Evolutionary conservation across 2,797 vertebrate species (phyloP).

Genomic region (Pipistrellus pipistrellus): DNA sequence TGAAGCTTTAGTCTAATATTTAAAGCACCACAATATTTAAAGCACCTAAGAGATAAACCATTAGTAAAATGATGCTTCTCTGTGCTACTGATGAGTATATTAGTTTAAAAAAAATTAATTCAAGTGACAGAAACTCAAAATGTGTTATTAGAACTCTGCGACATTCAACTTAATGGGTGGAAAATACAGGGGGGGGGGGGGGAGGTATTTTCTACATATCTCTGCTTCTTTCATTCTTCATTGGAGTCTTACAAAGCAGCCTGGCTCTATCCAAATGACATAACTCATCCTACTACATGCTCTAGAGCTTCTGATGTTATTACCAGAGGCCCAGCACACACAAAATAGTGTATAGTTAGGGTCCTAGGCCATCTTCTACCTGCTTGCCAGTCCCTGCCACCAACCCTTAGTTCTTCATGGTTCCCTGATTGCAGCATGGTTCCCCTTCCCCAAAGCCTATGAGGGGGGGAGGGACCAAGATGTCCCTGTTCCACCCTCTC

Average conservation of each 20-base stretch:
- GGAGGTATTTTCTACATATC: background rate
- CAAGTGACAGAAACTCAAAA: slow-evolving; percentile 33
- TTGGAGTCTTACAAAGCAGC: background rate
- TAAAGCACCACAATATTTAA: slow-evolving; percentile 44
- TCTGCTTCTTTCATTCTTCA: background rate
- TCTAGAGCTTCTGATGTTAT: background rate
- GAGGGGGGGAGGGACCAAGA: too few species aligned
- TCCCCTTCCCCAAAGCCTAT: too few species aligned
- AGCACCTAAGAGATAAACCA: background rate
- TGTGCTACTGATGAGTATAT: background rate
- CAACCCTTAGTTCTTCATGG: too few species aligned
- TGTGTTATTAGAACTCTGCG: background rate
- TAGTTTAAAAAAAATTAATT: slow-evolving; percentile 36
- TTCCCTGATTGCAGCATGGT: too few species aligned
- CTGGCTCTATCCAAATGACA: background rate
- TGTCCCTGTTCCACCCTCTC: too few species aligned
- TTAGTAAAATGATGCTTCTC: background rate
- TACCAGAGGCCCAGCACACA: too few species aligned
- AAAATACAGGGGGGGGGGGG: background rate
- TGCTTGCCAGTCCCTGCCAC: too few species aligned
- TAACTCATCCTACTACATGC: background rate
- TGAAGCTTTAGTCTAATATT: background rate
- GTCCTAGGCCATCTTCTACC: too few species aligned
- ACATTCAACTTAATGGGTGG: background rate
- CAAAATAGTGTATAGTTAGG: too few species aligned